Conservation (phyloP, 2,113 vertebrate genomes). For the Heterotilapia buettikoferi region DNA sequence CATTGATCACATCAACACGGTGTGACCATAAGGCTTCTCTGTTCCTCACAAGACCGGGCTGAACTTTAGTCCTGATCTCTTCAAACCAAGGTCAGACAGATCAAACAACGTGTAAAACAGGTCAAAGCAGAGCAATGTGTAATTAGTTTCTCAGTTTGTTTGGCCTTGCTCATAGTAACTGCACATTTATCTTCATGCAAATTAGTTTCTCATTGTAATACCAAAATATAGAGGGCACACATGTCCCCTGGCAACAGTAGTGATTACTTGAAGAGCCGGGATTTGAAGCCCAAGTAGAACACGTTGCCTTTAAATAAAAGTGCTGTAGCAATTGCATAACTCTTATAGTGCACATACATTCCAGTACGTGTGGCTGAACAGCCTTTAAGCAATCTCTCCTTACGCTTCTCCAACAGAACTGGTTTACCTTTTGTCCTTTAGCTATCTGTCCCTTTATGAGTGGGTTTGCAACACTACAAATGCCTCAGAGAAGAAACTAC, state of each 20-base stretch:
- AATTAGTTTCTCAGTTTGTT: background rate
- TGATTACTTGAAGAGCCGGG: background rate
- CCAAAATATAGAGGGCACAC: background rate
- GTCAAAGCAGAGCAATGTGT: background rate
- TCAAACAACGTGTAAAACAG: background rate
- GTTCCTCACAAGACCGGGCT: background rate
- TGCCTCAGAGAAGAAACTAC: background rate
- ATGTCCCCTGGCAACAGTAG: background rate
- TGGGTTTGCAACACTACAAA: background rate
- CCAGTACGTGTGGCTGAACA: background rate
- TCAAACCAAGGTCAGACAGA: background rate
- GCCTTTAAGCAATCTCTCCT: background rate
- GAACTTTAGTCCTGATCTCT: background rate
- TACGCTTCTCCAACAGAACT: background rate
- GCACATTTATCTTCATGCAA: background rate
- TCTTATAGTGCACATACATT: background rate
- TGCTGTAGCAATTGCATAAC: background rate
- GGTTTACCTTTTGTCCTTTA: background rate
- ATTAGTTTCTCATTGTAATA: background rate
- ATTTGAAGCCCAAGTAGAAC: background rate
- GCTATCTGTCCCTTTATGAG: background rate
- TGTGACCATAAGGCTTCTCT: background rate
- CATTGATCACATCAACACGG: conserved; percentile 7
- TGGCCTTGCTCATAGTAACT: background rate
- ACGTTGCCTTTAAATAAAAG: background rate